Conservation (phyloP, 2,888 invertebrate species). For the Eledona agricola region DNA sequence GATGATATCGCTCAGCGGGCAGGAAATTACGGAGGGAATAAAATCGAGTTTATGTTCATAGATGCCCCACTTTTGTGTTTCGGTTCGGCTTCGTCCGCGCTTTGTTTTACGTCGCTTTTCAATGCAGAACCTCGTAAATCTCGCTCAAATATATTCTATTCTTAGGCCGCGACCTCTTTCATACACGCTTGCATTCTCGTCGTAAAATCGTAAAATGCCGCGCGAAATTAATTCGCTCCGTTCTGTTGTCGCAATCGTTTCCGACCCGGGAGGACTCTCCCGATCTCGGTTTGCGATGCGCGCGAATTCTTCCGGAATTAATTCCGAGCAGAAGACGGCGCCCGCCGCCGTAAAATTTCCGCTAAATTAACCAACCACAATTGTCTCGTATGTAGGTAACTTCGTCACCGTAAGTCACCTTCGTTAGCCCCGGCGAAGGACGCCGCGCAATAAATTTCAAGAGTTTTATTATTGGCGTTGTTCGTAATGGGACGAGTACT, state of each 20-base stretch:
- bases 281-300: too few species aligned
- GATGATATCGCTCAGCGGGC: slow-evolving; percentile 43
- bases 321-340: neutral
- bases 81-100: slow-evolving; percentile 22
- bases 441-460: too few species aligned
- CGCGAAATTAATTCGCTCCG: slow-evolving; percentile 13
- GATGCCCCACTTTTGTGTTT: slow-evolving; percentile 34
- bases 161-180: slow-evolving; percentile 32
- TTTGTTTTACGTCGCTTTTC: slow-evolving; percentile 27
- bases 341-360: slow-evolving; percentile 5
- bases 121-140: slow-evolving; percentile 19
- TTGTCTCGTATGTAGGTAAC: slow-evolving; percentile 10
- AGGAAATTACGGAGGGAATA: slow-evolving; percentile 43
- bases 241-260: too few species aligned
- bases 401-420: slow-evolving; percentile 11
- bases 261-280: too few species aligned
- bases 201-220: slow-evolving; percentile 9
- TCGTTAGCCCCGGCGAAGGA: too few species aligned
- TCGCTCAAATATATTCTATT: slow-evolving; percentile 31
- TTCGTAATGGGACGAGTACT: too few species aligned
- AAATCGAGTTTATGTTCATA: slow-evolving; percentile 32
- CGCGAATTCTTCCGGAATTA: too few species aligned
- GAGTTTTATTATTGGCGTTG: too few species aligned
- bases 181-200: slow-evolving; percentile 19
- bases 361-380: slow-evolving; percentile 13